Conservation (phyloP, 2,113 vertebrate species). For the Halichoeres trimaculatus region DNA sequence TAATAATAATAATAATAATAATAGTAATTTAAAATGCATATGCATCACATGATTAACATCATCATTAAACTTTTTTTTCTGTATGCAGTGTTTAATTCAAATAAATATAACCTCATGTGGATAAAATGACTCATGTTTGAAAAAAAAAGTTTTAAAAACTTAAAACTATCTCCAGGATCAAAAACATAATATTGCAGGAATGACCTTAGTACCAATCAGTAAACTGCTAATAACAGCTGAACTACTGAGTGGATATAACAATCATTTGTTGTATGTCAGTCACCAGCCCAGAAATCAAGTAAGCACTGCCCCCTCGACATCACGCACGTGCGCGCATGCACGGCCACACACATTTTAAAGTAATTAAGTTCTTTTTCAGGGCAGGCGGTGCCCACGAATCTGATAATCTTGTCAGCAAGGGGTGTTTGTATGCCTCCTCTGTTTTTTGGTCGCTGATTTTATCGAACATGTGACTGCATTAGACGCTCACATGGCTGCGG, state of each 20-base stretch:
- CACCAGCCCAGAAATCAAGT: constrained; percentile 68
- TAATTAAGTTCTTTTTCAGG: constrained; percentile 51
- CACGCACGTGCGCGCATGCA: constrained; percentile 58
- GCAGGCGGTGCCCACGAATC: constrained; percentile 49
- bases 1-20: not conserved
- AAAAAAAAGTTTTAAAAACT: too few species aligned
- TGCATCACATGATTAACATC: too few species aligned
- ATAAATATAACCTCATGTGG: too few species aligned
- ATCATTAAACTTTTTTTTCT: too few species aligned
- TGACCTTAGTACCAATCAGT: not conserved
- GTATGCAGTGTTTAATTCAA: too few species aligned
- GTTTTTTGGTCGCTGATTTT: constrained; percentile 61
- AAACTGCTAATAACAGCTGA: too few species aligned
- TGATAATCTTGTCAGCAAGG: constrained; percentile 15
- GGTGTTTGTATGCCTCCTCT: constrained; percentile 51
- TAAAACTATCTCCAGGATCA: too few species aligned
- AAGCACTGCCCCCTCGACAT: constrained; percentile 64
- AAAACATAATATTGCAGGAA: too few species aligned
- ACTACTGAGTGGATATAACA: too few species aligned
- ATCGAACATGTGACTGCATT: constrained; percentile 83
- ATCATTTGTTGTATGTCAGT: constrained; percentile 31
- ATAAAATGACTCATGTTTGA: too few species aligned
- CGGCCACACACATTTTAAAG: constrained; percentile 42
- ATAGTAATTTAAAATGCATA: too few species aligned
- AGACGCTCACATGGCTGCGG: constrained; percentile 80